A percentile compares a stretch with the other conserved stretches of the same genome.
phyloP scores from a whole-genome alignment of 2,797 vertebrate genomes.

The Lateolabrax maculatus region DNA sequence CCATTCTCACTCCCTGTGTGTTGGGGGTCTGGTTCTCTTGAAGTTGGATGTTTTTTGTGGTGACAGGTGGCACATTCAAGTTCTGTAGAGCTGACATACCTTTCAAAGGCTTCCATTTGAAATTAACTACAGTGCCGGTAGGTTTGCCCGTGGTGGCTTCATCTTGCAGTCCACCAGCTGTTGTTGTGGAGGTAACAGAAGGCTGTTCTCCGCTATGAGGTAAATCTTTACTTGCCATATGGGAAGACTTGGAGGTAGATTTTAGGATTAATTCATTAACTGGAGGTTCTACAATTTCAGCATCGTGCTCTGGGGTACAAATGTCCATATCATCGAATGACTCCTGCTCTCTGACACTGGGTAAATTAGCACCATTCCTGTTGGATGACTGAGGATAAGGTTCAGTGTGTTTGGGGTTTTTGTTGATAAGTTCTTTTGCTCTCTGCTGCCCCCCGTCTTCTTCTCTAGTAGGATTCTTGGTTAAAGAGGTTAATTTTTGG shows the following conservation, averaged over 20 bases:
- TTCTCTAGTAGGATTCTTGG: slow-evolving; percentile 55
- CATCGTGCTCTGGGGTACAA: slow-evolving; percentile 89
- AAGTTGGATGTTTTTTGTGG: slow-evolving; percentile 69
- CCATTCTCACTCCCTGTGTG: slow-evolving; percentile 91
- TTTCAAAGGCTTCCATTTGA: slow-evolving; percentile 96
- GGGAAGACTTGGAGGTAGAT: slow-evolving; percentile 59
- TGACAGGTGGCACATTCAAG: slow-evolving; percentile 19
- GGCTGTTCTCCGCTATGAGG: slow-evolving; percentile 56
- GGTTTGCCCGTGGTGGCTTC: slow-evolving; percentile 65
- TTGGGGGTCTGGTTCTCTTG: slow-evolving; percentile 78
- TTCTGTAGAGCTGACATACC: slow-evolving; percentile 83
- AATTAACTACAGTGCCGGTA: slow-evolving; percentile 69
- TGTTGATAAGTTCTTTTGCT: slow-evolving; percentile 48
- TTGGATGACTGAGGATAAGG: slow-evolving; percentile 54
- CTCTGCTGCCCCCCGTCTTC: slow-evolving; percentile 58
- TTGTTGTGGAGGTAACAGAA: slow-evolving; percentile 19
- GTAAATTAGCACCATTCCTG: slow-evolving; percentile 57
- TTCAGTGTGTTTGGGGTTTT: slow-evolving; percentile 67
- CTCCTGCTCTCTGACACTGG: slow-evolving; percentile 72
- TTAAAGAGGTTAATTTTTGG: slow-evolving; percentile 59
- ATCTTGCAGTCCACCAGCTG: slow-evolving; percentile 61
- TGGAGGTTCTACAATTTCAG: slow-evolving; percentile 71
- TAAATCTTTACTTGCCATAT: slow-evolving; percentile 51
- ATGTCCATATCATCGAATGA: slow-evolving; percentile 92
- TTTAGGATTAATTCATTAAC: slow-evolving; percentile 37